Conservation (phyloP, 1,140 invertebrate species). For the Schlechtendalia chinensis region DNA sequence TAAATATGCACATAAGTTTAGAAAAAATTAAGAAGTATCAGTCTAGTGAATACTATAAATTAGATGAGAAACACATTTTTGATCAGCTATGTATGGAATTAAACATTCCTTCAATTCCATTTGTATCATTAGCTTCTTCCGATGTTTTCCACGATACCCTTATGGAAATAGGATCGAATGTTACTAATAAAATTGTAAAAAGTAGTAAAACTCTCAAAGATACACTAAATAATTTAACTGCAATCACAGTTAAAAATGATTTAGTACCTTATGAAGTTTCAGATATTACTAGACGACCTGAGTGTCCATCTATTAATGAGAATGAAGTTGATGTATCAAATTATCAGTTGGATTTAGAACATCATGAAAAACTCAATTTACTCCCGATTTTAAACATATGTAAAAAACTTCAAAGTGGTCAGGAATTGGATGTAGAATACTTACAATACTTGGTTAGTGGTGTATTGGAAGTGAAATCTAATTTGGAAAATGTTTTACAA, state of each 20-base stretch:
- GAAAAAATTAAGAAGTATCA: slow-evolving; percentile 37
- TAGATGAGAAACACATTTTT: slow-evolving; percentile 32
- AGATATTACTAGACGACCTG: slow-evolving; percentile 1
- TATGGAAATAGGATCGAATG: slow-evolving; percentile 58
- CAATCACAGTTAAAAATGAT: slow-evolving; percentile 21
- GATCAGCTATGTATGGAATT: slow-evolving; percentile 36
- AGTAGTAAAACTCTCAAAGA: slow-evolving; percentile 58
- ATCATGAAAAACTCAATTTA: slow-evolving; percentile 38
- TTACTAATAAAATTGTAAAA: slow-evolving; percentile 59
- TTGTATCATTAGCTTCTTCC: slow-evolving; percentile 53
- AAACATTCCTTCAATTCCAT: slow-evolving; percentile 50
- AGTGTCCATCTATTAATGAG: background rate
- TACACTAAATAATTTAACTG: slow-evolving; percentile 51
- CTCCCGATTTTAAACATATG: slow-evolving; percentile 32
- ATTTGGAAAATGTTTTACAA: slow-evolving; percentile 55
- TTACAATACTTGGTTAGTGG: slow-evolving; percentile 5
- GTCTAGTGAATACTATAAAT: background rate
- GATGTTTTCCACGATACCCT: slow-evolving; percentile 57
- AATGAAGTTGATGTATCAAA: slow-evolving; percentile 34
- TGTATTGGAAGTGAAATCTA: slow-evolving; percentile 37
- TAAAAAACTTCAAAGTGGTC: slow-evolving; percentile 27
- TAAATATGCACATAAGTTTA: slow-evolving; percentile 16
- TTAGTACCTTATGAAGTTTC: slow-evolving; percentile 21
- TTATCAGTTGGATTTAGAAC: slow-evolving; percentile 31
- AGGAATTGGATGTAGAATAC: slow-evolving; percentile 35